phyloP scores from a whole-genome alignment of 2,113 vertebrate species.

The Dromiciops gliroides region DNA sequence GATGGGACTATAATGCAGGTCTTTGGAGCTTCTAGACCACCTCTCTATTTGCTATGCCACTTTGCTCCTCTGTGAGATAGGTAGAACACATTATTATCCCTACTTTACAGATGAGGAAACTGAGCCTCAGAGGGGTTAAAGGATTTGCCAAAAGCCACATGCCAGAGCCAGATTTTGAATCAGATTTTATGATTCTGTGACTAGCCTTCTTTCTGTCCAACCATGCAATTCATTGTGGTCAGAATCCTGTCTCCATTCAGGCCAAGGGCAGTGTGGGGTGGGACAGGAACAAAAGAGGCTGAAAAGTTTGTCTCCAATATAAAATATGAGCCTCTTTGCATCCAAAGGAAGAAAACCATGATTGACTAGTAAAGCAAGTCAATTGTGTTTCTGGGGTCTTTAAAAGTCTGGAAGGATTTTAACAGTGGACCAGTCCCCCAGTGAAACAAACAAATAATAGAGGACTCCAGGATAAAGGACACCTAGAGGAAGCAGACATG shows the following conservation, averaged over 20 bases:
- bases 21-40: neutral
- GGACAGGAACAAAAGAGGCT: too few relatives aligned
- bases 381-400: neutral
- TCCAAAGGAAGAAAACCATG: neutral
- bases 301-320: neutral
- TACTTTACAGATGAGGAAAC: neutral
- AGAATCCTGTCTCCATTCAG: too few relatives aligned
- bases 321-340: neutral
- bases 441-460: neutral
- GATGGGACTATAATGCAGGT: neutral
- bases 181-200: too few relatives aligned
- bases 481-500: neutral
- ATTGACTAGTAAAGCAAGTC: neutral
- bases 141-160: too few relatives aligned
- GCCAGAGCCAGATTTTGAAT: too few relatives aligned
- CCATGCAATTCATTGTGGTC: too few relatives aligned
- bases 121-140: neutral
- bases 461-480: neutral
- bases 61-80: neutral
- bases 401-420: neutral
- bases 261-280: too few relatives aligned
- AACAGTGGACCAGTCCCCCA: neutral
- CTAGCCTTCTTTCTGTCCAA: too few relatives aligned
- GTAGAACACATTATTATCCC: neutral
- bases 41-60: neutral